Percentiles rank a stretch among this genome's conserved stretches.
Conservation (phyloP, 2,888 invertebrate genomes). For the Cyclophora albipunctata region DNA sequence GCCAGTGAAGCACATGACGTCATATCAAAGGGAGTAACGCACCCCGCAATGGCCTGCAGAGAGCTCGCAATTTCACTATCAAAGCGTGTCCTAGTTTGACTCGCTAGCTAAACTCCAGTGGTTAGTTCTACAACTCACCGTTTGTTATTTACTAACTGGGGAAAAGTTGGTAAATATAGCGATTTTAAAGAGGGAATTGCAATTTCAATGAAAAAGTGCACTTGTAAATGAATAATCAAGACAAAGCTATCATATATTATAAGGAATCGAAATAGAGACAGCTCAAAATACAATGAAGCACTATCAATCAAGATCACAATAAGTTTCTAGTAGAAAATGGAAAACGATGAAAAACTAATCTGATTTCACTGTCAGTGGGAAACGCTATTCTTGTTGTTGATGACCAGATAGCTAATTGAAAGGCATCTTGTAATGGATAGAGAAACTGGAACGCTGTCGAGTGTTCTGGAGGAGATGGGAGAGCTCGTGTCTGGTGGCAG, state of each 20-base stretch:
- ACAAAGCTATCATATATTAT: no score
- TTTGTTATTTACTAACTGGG: no score
- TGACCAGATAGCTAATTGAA: conserved; percentile 9
- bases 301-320: no score
- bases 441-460: conserved; percentile 38
- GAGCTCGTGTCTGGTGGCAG: conserved; percentile 22
- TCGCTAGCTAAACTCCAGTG: background rate
- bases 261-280: no score
- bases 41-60: conserved; percentile 13
- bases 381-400: background rate
- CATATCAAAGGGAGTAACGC: no score
- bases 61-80: conserved; percentile 27
- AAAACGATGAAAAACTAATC: background rate
- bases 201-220: no score
- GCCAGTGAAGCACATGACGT: no score
- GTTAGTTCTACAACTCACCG: background rate
- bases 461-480: conserved; percentile 25
- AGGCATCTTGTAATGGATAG: conserved; percentile 25
- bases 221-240: no score
- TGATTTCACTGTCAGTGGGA: background rate
- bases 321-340: no score
- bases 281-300: no score
- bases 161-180: no score
- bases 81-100: conserved; percentile 32
- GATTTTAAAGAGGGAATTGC: no score